Base-by-base conservation (phyloP, 2,797 vertebrate species). In the Thaleichthys pacificus region DNA sequence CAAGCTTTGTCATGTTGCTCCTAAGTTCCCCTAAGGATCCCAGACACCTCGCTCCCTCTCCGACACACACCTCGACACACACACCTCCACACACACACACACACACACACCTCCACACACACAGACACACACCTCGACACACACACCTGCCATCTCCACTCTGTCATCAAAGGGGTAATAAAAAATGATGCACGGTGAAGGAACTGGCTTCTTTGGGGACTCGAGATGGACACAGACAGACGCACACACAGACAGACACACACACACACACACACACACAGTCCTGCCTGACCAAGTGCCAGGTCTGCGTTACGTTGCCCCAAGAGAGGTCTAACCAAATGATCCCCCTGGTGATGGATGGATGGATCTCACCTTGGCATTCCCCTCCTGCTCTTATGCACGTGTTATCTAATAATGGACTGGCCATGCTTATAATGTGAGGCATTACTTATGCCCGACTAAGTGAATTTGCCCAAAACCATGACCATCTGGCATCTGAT, bases 401-500 rank as follows among this genome's bases (percentile, higher is more conserved):
- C 70, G 22, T 56, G 49, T 80, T 85, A 73, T 88, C 82, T 83
- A 88, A 80, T 89, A 87, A 89, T 82, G 71, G 66, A 79, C 77
- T 69, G 68, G 69, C 80, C 81, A 83, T 88, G 84, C 85, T 88
- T 88, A 85, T 89, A 85, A 85, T 84, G 76, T 74, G 72, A 80
- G 68, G 65, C 79, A 84, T 91, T 88, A 89, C 83, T 89, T 89
- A 89, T 87, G 86, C 84, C 78, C 77, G 79, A 84, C 88, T 88
- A 84, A 89, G 69, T 88, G 86, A 91, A 90, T 92, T 92, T 89
- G 70, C 82, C 89, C 83, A 79, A 79, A 89, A 91, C 86, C 85
- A 85, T 47, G 80, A 78, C 91, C 92, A 93, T 93, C 91, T 94
- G 92, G 88, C 85, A 88, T 75, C 78, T 76, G 82, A 80, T 79